Evolutionary conservation across 2,888 invertebrate genomes (phyloP), one percentile per base, ranked within the genome.

Genomic region (Agriopis leucophaearia): DNA sequence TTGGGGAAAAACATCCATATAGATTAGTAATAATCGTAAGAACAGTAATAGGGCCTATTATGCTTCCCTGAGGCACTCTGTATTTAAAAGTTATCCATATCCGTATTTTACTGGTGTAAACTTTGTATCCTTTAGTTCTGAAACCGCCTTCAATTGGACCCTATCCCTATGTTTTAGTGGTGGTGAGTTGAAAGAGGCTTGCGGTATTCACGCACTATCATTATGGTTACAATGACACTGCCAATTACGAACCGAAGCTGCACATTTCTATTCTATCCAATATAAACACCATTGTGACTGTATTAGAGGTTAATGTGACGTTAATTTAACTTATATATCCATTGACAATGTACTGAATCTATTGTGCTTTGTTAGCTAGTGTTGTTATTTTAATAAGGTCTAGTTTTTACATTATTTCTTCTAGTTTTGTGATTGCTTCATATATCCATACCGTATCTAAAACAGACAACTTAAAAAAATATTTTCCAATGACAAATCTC

Each of bases 201-300:
- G 81, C 81, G 81, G 82, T 82, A 78, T 71, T 72, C 72, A 61
- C 59, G 74, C 74, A 74, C 81, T 83, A 82, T 85, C 81, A 89
- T 89, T 87, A 86, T 27, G 68, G 66, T 73, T 69, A 83, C 80
- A 84, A 84, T 83, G 81, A 79, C 75, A 81, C 81, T 77, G 79
- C 74, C 85, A 87, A 88, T 89, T 88, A 89, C 84, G 76, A 72
- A 72, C 72, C 78, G 71, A 81, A 82, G 81, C 82, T 82, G 80
- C 83, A 82, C 79, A 85, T 86, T 85, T 84, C 78, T 79, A 80
- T 71, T 84, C 78, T 78, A 80, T 71, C 74, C 75, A 77, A 76
- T 79, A 78, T 77, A 75, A 81, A 82, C 75, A 77, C 78, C 74
- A 84, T 86, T 85, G 82, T 84, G 74, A 68, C 66, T 66, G 69